phyloP scores from a whole-genome alignment of 2,797 vertebrate species.

The Danio kyathit region DNA sequence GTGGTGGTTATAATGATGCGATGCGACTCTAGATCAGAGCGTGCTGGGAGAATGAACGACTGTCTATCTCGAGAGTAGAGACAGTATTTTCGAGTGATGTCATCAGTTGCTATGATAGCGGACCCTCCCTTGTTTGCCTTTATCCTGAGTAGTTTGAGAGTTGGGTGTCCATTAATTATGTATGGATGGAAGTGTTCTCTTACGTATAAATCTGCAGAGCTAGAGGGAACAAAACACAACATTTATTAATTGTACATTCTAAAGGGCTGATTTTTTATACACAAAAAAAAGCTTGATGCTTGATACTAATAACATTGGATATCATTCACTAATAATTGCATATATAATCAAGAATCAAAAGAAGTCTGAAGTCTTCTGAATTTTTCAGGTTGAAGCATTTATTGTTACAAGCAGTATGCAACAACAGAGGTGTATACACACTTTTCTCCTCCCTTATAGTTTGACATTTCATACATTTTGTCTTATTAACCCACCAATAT shows the following conservation, averaged over 20 bases:
- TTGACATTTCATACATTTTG: no score
- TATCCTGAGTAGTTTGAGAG: conserved; percentile 81
- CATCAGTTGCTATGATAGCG: conserved; percentile 70
- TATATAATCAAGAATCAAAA: no score
- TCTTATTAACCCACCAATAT: no score
- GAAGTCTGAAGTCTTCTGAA: no score
- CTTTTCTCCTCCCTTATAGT: no score
- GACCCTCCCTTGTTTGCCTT: conserved; percentile 71
- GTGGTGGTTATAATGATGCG: conserved; percentile 85
- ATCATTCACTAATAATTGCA: no score
- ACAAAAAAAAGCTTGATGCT: no score
- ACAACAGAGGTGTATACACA: no score
- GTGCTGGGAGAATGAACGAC: conserved; percentile 78
- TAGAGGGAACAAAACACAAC: conserved; percentile 64
- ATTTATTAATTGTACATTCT: background rate
- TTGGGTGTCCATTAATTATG: conserved; percentile 64
- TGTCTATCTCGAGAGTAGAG: conserved; percentile 73
- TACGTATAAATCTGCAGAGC: conserved; percentile 92
- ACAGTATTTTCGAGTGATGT: conserved; percentile 83
- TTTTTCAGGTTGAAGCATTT: no score
- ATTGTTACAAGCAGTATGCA: no score
- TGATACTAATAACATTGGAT: no score
- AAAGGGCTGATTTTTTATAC: background rate
- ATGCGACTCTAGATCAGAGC: conserved; percentile 70
- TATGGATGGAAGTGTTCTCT: conserved; percentile 85